Evolutionary conservation across 2,888 invertebrate species (phyloP), one percentile per base, ranked within the genome.

Genomic region (Rutpela maculata): DNA sequence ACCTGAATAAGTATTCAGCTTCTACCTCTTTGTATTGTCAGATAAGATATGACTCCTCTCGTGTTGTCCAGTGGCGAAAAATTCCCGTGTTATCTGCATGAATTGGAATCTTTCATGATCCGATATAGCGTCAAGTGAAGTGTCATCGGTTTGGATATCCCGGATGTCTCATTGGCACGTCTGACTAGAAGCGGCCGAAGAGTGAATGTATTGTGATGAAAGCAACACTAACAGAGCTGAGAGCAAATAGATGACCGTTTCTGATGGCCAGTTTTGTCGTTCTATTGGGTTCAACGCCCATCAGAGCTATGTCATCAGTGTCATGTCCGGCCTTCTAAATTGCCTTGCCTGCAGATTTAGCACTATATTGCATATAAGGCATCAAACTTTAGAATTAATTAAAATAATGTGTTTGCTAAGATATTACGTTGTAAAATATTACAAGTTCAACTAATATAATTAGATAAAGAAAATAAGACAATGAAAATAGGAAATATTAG

Each of bases 201-300:
- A 59, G 6, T 55, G 26, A 67, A 67, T 67, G 55, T 31, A 56
- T 67, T 56, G 35, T 56, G 57, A 18, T 50, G 69, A 69, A n/a
- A 59, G 35, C 57, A 57, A 57, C 18, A 56, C 57, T 31, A 31
- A 55, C 57, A 57, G 69, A 56, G 17, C 15, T 22, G 43, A 70
- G 57, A 73, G 69, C 70, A 77, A 82, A 80, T 79, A 78, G 77
- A 78, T 81, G 80, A 80, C 79, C 80, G 75, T 79, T 78, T 80
- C 80, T 68, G 78, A 75, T 77, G 78, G 74, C 74, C 78, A 76
- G 65, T 76, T 80, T 74, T 76, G 17, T 60, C 60, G 35, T 60
- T 38, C 60, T 43, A 22, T 65, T 65, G 79, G 75, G 83, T 81
- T 81, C 81, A 83, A 74, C 75, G 78, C 38, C 77, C 81, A 81